Base-by-base conservation (phyloP, 2,797 vertebrate genomes). In the Pogoniulus pusillus region DNA sequence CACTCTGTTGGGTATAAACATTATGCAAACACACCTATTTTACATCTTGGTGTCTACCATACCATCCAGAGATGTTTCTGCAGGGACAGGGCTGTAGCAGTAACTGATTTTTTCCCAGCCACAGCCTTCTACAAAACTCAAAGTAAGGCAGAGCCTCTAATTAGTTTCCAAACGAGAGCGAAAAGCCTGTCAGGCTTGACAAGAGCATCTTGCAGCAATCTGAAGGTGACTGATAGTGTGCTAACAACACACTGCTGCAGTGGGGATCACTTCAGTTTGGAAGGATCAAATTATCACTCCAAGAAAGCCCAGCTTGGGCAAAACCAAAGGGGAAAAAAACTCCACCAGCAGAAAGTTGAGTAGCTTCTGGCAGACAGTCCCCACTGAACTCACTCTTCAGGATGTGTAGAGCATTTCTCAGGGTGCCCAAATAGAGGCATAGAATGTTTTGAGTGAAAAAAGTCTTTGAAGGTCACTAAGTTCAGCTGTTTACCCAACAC, bases 101-200 rank as follows among this genome's bases (percentile, higher is more conserved):
- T 41, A 76, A 57, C 54, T 54, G n/a, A 63, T 30, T 81, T 72
- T 54, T 89, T 12, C 49, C 35, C 55, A 34, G 7, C 14, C 18
- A 1, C n/a, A 94, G 35, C 9, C 16, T 85, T 76, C 85, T 75
- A 66, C 12, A 30, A 83, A 89, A 93, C 89, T 64, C 70, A 81
- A 81, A 92, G 65, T 58, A 74, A 85, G 54, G 27, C 82, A 89
- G 66, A 93, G 74, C 22, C 32, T 89, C 55, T 92, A 94, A 95
- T 92, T 91, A 93, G 64, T 93, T 94, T 83, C 77, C 91, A 76
- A 76, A 79, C 14, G 54, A 89, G 76, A 95, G 73, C 35, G 49
- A 85, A 73, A 89, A 83, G 34, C 65, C 82, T 89, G 66, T 85
- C 87, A 64, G 64, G 26, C 63, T 89, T 90, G 79, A 93, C 87